Evolutionary conservation across 2,113 vertebrate species (phyloP).

Genomic region (Motacilla alba): DNA sequence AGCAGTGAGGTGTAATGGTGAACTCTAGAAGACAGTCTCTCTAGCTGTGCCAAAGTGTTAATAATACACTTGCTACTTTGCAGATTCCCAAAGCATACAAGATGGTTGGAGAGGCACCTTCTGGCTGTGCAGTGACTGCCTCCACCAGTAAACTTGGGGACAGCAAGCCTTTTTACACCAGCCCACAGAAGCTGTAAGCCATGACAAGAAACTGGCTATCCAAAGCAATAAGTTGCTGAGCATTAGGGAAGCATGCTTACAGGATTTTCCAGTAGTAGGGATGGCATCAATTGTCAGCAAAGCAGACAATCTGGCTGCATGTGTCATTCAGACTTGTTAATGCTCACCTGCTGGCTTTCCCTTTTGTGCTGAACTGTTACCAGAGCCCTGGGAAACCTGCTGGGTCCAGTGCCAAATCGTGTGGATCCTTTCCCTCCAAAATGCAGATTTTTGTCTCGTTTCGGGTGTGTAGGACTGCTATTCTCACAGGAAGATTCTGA

Average conservation of each 20-base stretch:
- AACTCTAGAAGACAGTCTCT: background rate
- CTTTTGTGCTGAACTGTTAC: background rate
- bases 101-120: background rate
- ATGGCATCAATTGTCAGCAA: conserved; percentile 41
- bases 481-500: background rate
- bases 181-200: background rate
- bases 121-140: background rate
- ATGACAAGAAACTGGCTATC: background rate
- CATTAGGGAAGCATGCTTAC: background rate
- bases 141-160: background rate
- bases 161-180: background rate
- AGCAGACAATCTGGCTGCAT: conserved; percentile 43
- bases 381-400: conserved; percentile 2
- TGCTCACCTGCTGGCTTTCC: background rate
- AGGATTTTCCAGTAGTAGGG: conserved; percentile 8
- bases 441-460: background rate
- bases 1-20: background rate
- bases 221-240: conserved; percentile 1
- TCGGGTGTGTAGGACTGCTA: background rate
- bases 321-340: conserved; percentile 46
- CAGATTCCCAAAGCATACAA: background rate
- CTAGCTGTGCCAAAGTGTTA: background rate
- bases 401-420: background rate
- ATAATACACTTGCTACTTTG: background rate
- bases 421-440: background rate